Percentiles rank a stretch among this genome's conserved stretches.
Evolutionary conservation across 2,888 invertebrate species (phyloP).

Genomic region (Andrena flavipes): DNA sequence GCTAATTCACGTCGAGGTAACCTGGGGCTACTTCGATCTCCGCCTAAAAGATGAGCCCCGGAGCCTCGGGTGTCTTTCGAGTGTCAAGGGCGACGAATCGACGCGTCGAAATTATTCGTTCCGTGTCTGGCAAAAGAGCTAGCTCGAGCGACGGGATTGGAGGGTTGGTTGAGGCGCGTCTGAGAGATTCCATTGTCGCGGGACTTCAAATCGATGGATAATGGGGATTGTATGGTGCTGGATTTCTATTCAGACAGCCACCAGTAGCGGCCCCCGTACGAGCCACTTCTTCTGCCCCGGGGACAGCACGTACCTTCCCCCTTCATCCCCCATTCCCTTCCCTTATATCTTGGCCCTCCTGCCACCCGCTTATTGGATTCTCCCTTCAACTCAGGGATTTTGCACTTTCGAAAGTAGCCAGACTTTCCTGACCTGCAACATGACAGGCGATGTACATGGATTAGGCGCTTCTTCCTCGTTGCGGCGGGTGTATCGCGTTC

Average conservation of each 20-base stretch:
- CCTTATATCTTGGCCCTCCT: conserved; percentile 51
- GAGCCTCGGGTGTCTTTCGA: conserved; percentile 28
- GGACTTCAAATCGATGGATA: conserved; percentile 81
- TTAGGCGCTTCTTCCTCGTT: conserved; percentile 45
- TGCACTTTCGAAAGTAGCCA: conserved; percentile 68
- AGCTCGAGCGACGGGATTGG: conserved; percentile 56
- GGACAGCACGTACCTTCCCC: conserved; percentile 66
- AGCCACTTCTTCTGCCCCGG: conserved; percentile 78
- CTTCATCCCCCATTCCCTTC: conserved; percentile 29
- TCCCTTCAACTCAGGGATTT: conserved; percentile 66
- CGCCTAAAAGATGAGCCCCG: conserved; percentile 25
- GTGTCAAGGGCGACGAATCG: conserved; percentile 54
- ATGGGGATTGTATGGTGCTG: conserved; percentile 81
- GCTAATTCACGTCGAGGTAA: conserved; percentile 17
- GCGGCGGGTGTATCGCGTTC: conserved; percentile 26
- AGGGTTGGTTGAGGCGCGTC: conserved; percentile 62
- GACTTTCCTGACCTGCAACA: conserved; percentile 50
- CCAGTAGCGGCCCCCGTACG: conserved; percentile 65
- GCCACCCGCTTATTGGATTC: conserved; percentile 75
- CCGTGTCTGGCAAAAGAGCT: conserved; percentile 64
- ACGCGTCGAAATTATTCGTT: conserved; percentile 71
- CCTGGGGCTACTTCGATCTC: not conserved
- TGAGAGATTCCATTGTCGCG: conserved; percentile 77
- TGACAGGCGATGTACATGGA: conserved; percentile 45
- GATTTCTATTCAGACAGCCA: conserved; percentile 81